These are phyloP conservation scores for Tympanuchus pallidicinctus DNA, from an alignment of 2,113 vertebrate genomes.

Conservation along the genomic window DNA sequence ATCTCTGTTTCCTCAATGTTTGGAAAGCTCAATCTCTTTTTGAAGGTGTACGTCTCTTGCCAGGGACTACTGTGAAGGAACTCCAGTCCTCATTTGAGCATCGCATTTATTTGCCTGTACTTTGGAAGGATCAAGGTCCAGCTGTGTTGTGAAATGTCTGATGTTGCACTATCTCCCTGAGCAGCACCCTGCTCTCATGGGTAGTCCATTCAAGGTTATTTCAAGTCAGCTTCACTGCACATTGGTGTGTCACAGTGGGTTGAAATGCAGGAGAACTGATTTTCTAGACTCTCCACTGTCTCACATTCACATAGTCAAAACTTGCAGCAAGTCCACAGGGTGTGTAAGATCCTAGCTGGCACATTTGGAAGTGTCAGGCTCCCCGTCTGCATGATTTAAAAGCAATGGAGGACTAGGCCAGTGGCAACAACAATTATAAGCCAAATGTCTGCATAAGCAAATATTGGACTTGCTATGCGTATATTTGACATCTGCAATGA, in stretches of 20 bases:
- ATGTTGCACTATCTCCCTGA: not conserved
- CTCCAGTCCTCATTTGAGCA: not conserved
- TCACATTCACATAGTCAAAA: not conserved
- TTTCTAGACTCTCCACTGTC: too few species aligned
- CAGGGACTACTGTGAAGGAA: not conserved
- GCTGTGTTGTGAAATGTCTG: not conserved
- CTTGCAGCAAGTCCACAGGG: not conserved
- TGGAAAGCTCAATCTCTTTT: not conserved
- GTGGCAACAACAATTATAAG: not conserved
- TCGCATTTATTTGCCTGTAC: not conserved
- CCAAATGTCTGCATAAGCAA: not conserved
- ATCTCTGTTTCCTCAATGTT: fast-evolving
- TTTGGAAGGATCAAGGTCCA: not conserved
- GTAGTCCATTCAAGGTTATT: fast-evolving
- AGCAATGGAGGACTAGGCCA: not conserved
- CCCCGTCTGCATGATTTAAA: not conserved
- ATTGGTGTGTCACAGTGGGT: fast-evolving
- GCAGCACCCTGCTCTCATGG: fast-evolving
- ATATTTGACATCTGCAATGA: not conserved
- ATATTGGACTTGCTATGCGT: fast-evolving
- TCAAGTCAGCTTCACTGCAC: not conserved
- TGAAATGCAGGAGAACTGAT: too few species aligned
- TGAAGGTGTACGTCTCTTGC: not conserved
- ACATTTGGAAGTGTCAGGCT: not conserved
- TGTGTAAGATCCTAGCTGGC: not conserved